A percentile compares a stretch with the other conserved stretches of the same genome.
These are phyloP conservation scores for Butorides virescens DNA, from an alignment of 2,113 vertebrate genomes.

Conservation along the genomic window DNA sequence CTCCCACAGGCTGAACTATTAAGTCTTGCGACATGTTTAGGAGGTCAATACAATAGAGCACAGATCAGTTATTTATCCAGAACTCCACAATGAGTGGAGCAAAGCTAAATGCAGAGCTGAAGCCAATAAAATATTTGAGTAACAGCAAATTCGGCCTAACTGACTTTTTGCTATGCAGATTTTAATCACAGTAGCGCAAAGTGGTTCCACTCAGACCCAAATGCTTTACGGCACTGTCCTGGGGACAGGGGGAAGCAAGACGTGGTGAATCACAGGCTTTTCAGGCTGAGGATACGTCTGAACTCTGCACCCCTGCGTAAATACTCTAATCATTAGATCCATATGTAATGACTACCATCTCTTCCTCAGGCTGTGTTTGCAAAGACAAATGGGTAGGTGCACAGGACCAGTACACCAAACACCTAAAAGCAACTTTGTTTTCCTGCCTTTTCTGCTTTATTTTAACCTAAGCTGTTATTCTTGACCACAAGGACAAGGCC, in stretches of 20 bases:
- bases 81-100: not conserved
- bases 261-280: not conserved
- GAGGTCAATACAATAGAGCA: not conserved
- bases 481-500: not conserved
- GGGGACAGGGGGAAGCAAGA: not conserved
- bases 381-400: not conserved
- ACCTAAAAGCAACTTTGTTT: not conserved
- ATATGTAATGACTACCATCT: not conserved
- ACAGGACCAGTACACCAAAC: fast-evolving
- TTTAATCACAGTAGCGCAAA: not conserved
- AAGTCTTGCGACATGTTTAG: not conserved
- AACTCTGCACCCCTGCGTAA: not conserved
- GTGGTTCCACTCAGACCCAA: not conserved
- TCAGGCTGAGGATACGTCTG: not conserved
- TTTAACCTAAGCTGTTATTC: not conserved
- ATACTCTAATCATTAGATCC: not conserved
- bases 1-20: not conserved
- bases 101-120: not conserved
- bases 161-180: not conserved
- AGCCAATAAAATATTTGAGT: slow-evolving; percentile 17
- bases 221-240: fast-evolving
- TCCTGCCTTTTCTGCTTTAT: not conserved
- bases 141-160: not conserved
- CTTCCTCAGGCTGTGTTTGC: not conserved
- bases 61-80: not conserved